Evolutionary conservation across 2,888 invertebrate genomes (phyloP).

Genomic region (Acleris sparsana): DNA sequence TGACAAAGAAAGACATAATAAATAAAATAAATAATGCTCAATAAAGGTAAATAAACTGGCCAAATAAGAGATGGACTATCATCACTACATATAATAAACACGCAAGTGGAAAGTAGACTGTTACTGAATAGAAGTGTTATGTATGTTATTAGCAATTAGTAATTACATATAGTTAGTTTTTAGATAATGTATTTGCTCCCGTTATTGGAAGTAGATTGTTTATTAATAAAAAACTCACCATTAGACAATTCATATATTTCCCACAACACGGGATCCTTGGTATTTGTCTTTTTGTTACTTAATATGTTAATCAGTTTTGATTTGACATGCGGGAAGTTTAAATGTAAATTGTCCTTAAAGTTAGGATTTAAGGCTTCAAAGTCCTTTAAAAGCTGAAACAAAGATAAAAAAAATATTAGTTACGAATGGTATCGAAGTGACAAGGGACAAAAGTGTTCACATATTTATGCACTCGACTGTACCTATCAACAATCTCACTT

Average conservation of each 20-base stretch:
- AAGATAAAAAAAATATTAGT: constrained; percentile 7
- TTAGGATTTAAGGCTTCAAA: constrained; percentile 1
- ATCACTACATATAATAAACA: neutral
- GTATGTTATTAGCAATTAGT: neutral
- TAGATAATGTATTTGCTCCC: neutral
- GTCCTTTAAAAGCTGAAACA: constrained; percentile 11
- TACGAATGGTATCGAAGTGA: neutral
- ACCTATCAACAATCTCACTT: neutral
- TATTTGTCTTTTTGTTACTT: constrained; percentile 1
- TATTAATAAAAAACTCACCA: constrained; percentile 8
- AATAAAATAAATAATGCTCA: neutral
- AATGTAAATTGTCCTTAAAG: constrained; percentile 3
- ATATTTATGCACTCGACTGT: too few relatives aligned
- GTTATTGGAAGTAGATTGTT: neutral
- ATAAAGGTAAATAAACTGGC: neutral
- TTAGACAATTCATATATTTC: constrained; percentile 12
- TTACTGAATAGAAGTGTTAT: too few relatives aligned
- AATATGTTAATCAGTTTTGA: constrained; percentile 1
- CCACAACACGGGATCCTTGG: constrained; percentile 3
- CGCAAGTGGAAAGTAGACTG: too few relatives aligned
- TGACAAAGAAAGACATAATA: constrained; percentile 2
- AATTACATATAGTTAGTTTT: neutral
- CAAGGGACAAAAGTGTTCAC: neutral
- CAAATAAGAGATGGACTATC: neutral
- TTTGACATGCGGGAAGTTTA: constrained; percentile 8